phyloP scores from a whole-genome alignment of 2,888 invertebrate genomes.

The Hybos culiciformis region DNA sequence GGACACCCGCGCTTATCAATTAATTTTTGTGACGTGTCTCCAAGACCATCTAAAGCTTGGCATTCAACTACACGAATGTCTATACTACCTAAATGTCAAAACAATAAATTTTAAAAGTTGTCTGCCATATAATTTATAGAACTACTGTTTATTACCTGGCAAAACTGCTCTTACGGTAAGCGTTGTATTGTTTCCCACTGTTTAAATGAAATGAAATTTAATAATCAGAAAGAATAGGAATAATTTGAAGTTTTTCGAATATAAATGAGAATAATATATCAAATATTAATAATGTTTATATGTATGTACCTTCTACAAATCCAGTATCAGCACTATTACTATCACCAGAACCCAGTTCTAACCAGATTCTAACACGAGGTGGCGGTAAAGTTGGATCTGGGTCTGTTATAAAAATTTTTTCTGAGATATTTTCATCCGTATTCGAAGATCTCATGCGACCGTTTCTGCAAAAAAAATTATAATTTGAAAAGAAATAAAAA shows the following conservation, averaged over 20 bases:
- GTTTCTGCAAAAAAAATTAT: conserved; percentile 39
- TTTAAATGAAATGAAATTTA: no score
- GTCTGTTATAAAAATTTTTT: neutral
- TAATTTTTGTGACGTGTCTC: conserved; percentile 58
- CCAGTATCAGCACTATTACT: conserved; percentile 34
- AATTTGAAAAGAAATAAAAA: no score
- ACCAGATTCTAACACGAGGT: conserved; percentile 53
- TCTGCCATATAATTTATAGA: no score
- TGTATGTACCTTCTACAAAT: conserved; percentile 50
- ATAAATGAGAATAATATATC: no score
- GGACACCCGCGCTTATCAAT: conserved; percentile 63
- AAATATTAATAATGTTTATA: no score
- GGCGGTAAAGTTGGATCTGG: conserved; percentile 10
- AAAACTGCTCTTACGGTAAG: conserved; percentile 39
- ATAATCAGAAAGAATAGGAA: no score
- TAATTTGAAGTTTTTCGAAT: no score
- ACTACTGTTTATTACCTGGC: no score
- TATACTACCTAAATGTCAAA: no score
- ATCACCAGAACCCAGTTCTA: conserved; percentile 43
- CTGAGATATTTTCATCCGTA: neutral
- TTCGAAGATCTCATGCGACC: conserved; percentile 46
- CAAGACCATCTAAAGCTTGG: conserved; percentile 62
- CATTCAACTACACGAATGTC: conserved; percentile 64
- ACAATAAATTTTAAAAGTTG: no score
- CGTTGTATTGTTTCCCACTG: conserved; percentile 58